Evolutionary conservation across 2,113 vertebrate genomes (phyloP).

Genomic region (Psittacula cyanocephala): DNA sequence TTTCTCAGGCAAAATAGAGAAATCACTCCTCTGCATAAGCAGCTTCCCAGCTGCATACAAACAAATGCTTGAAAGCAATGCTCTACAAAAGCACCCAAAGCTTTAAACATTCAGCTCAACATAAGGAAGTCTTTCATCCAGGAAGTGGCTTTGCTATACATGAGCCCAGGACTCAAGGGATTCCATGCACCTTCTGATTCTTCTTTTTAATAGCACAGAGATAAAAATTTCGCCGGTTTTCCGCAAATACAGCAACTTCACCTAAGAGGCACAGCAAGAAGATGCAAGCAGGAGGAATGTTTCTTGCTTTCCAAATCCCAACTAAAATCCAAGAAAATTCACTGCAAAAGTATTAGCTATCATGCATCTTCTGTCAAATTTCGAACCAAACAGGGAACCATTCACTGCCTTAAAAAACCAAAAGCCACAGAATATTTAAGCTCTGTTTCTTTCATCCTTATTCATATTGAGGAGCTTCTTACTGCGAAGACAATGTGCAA

Average conservation of each 20-base stretch:
- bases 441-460: not conserved
- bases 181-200: not conserved
- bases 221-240: not conserved
- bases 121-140: not conserved
- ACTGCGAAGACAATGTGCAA: not conserved
- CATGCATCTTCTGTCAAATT: not conserved
- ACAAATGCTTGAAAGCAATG: not conserved
- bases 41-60: not conserved
- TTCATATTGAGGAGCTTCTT: not conserved
- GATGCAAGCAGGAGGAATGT: not conserved
- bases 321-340: not conserved
- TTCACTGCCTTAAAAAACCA: not conserved
- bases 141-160: not conserved
- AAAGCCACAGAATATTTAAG: not conserved
- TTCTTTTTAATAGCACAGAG: not conserved
- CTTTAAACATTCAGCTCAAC: not conserved
- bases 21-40: not conserved
- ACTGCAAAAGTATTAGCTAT: not conserved
- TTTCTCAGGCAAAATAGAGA: not conserved
- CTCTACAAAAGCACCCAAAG: not conserved
- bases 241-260: not conserved
- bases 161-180: not conserved
- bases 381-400: not conserved
- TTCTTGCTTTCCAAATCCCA: not conserved
- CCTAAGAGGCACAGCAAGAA: not conserved